Evolutionary conservation across 30 jellyfish, hydroid and myxozoan species (phyloP), one percentile per base, ranked within the genome.

Genomic region (Hydractinia echinata): DNA sequence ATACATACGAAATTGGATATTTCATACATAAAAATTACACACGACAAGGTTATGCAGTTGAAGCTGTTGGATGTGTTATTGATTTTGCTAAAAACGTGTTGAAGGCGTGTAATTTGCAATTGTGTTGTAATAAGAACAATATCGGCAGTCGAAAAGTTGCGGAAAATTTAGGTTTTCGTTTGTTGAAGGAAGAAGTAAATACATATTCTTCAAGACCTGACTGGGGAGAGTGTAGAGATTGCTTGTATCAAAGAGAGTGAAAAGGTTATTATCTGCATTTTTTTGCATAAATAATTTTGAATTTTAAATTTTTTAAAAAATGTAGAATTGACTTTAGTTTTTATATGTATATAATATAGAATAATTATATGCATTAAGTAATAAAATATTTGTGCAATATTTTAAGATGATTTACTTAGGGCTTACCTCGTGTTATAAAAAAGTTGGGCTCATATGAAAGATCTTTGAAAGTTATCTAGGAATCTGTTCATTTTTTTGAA

Each of bases 21-120:
- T 77, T 79, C 79, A 51, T 77, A 51, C 85, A 77, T 55, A 77
- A 77, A 61, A 55, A 60, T 60, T 77, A 53, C 52, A 77, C 85
- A 11, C 51, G 52, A 48, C 61, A 53, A 10, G 82, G 82, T 52
- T 52, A 52, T 52, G 60, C 53, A n/a, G 14, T 30, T 56, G 85
- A 77, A 77, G 85, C 85, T 15, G 85, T 77, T 21, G 3, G 19
- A 13, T 61, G 55, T 13, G 11, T 77, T 56, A 8, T 77, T 51
- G 60, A 52, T 18, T 77, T 51, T 77, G 60, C 82, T 16, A 11
- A 54, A 5, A 56, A 8, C 11, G 66, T 54, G 7, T 44, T 77
- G 5, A 77, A 30, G 53, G 82, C 85, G 14, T 4, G 51, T 21
- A 50, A 76, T 1, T 20, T 77, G 1, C 4, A 8, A 0, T 11